Base-by-base conservation (phyloP, 2,888 invertebrate genomes). In the Drosophila tripunctata region DNA sequence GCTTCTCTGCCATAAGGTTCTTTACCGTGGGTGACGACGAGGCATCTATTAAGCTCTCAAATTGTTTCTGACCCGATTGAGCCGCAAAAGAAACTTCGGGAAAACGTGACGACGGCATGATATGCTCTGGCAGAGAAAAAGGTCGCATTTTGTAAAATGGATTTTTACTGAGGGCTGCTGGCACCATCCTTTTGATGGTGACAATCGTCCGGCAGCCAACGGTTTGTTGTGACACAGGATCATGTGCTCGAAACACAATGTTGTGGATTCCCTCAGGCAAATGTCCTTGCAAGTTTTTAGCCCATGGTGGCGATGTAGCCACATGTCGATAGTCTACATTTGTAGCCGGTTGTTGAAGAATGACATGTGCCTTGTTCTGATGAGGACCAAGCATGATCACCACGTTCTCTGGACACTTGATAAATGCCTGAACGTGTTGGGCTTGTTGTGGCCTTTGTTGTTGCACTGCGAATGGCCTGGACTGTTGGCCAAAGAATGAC, bases 271-370 rank as follows among this genome's bases (percentile, higher is more conserved):
- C 95, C 0, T 93, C 91, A 3, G 93, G 92, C 48, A 95, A 90
- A 71, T 93, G 93, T 17, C 92, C 93, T 71, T 93, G 93, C 63
- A 94, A 90, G 64, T 93, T 91, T 74, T 93, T 93, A 0, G 93
- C 94, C 94, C 95, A 94, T 2, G 91, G 70, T 2, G 95, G 95
- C 41, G 92, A 92, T 0, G 94, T 92, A 24, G 93, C 92, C 27
- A 95, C 93, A 77, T 93, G 93, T 73, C 94, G 93, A 67, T 93
- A 94, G 88, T 95, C 94, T 83, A 94, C 92, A 89, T 95, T 95
- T 27, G 95, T 93, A 80, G 93, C 89, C 0, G 93, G 93, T 54
- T 88, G 89, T 21, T 91, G 93, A 0, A 94, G 92, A 61, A 93
- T 82, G n/a, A 92, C 88, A 38, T 89, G 89, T 2, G 90, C 87